Evolutionary conservation across 35 echinoderm and acorn worm species (phyloP).

Genomic region (Ptychodera flava): DNA sequence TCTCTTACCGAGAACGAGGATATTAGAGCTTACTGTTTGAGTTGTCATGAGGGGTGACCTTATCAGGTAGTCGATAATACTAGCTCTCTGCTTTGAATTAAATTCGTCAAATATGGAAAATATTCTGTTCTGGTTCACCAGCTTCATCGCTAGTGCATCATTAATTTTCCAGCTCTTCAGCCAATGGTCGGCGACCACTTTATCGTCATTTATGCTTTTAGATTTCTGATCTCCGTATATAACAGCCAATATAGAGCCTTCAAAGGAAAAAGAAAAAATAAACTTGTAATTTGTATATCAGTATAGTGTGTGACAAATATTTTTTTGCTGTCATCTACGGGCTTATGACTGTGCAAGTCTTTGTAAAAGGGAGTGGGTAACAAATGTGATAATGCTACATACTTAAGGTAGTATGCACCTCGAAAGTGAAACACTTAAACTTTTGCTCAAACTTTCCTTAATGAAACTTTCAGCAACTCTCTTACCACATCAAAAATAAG

Average conservation of each 20-base stretch:
- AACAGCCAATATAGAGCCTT: not conserved
- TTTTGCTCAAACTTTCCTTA: no score
- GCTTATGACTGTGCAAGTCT: no score
- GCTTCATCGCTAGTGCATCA: not conserved
- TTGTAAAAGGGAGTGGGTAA: no score
- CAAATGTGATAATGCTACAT: no score
- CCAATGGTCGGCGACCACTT: not conserved
- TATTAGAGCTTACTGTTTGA: not conserved
- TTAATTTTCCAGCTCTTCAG: not conserved
- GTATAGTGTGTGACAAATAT: no score
- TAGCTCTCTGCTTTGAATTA: not conserved
- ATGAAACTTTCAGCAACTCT: no score
- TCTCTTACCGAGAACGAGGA: not conserved
- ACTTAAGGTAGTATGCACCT: no score
- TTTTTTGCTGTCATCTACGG: no score
- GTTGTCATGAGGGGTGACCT: not conserved
- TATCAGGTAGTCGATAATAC: not conserved
- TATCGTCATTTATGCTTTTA: not conserved
- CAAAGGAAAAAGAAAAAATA: not conserved
- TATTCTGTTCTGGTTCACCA: not conserved
- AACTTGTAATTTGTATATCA: no score
- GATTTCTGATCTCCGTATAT: not conserved
- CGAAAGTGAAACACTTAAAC: no score
- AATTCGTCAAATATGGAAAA: not conserved
- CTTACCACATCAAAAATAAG: no score